These are phyloP conservation scores for Petroica traversi DNA, from an alignment of 2,113 vertebrate species.

Conservation along the genomic window DNA sequence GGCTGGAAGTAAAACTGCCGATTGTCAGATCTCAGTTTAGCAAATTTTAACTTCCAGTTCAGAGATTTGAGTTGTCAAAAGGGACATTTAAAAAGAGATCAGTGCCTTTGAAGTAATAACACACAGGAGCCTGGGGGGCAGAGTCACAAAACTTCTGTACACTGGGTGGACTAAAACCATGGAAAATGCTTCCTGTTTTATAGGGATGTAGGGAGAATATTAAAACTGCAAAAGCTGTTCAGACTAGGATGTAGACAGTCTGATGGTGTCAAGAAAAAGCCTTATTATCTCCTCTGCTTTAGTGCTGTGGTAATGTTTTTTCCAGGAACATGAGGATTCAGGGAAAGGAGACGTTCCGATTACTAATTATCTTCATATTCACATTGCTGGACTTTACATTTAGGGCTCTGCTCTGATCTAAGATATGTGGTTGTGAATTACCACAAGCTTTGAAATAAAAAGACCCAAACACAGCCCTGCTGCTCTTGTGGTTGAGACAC, in stretches of 20 bases:
- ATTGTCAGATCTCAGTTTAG: conserved; percentile 65
- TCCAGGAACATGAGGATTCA: background rate
- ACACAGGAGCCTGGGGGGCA: conserved; percentile 4
- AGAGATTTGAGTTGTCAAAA: conserved; percentile 57
- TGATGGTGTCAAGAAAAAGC: conserved; percentile 6
- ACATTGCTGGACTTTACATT: background rate
- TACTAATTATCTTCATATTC: conserved; percentile 28
- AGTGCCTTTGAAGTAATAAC: conserved; percentile 45
- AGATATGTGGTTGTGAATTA: conserved; percentile 15
- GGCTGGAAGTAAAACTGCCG: conserved; percentile 47
- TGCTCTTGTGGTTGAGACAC: background rate
- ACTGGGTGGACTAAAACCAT: background rate
- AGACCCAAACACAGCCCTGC: background rate
- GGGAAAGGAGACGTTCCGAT: background rate
- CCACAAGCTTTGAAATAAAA: background rate
- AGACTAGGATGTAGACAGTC: conserved; percentile 7
- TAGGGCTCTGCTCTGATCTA: background rate
- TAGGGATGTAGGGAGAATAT: conserved; percentile 7
- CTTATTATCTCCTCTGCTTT: conserved; percentile 23
- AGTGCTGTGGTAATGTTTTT: conserved; percentile 36
- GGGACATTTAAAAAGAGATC: conserved; percentile 56
- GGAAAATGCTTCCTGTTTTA: conserved; percentile 29
- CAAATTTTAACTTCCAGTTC: conserved; percentile 60
- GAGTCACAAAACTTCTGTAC: conserved; percentile 30
- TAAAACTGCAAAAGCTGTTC: background rate